phyloP scores from a whole-genome alignment of 2,888 invertebrate species.

The Hirtodrosophila cameraria region DNA sequence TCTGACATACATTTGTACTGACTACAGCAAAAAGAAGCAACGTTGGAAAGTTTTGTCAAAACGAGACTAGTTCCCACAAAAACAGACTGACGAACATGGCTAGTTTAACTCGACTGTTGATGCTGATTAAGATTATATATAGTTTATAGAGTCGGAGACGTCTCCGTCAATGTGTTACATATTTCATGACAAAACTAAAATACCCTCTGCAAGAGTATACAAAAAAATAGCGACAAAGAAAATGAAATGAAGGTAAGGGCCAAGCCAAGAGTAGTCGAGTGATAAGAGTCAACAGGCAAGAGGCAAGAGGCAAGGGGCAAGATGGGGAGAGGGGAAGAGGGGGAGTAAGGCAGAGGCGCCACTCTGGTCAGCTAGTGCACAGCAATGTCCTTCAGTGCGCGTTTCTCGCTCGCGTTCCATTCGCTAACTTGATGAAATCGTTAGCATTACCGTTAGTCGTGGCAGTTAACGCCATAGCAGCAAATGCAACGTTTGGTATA shows the following conservation, averaged over 20 bases:
- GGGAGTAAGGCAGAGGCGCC: not conserved
- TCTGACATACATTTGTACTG: too few species aligned
- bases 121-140: too few species aligned
- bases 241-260: constrained; percentile 41
- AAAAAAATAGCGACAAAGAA: constrained; percentile 33
- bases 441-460: constrained; percentile 62
- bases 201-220: not conserved
- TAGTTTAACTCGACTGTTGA: too few species aligned
- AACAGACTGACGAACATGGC: too few species aligned
- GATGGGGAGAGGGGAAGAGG: accelerated
- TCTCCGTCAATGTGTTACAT: too few species aligned
- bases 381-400: constrained; percentile 20
- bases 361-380: constrained; percentile 19
- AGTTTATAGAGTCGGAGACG: too few species aligned
- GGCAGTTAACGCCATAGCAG: constrained; percentile 45
- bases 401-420: constrained; percentile 19
- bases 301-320: too few species aligned
- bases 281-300: not conserved
- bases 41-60: too few species aligned
- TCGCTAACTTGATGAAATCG: constrained; percentile 64
- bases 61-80: too few species aligned
- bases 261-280: constrained; percentile 5
- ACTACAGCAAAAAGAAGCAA: too few species aligned
- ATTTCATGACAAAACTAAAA: too few species aligned
- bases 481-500: constrained; percentile 17